Base-by-base conservation (phyloP, 2,888 invertebrate genomes). In the Micropterix aruncella region DNA sequence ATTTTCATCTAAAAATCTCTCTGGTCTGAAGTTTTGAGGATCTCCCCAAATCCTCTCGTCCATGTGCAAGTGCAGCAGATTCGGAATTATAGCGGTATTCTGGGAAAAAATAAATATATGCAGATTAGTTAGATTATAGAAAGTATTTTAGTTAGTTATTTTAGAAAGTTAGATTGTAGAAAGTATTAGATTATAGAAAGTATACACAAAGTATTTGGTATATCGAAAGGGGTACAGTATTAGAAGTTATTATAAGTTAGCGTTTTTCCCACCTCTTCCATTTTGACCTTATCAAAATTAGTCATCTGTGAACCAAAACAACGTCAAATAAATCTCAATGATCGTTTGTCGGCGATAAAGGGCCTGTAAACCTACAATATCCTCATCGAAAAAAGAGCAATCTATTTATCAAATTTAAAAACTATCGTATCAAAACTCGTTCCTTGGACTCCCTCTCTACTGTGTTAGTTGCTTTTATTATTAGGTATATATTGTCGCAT, bases 81-180 rank as follows among this genome's bases (percentile, higher is more conserved):
- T 81, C 9, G 70, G 74, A 16, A 80, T 66, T 2, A 83, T 67
- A 74, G 80, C 77, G 9, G 80, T 77, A 50, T 81, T 74, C 76
- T 79, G 48, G 41, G 62, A 62, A 45, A 12, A 7, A 12, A 27
- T 27, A 7, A 27, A n/a, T n/a, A n/a, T n/a, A n/a, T n/a, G n/a
- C n/a, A n/a, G n/a, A n/a, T n/a, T n/a, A n/a, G n/a, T 27, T 27
- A 27, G 27, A 5, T 27, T 27, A 27, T 27, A 27, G 12, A 27
- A 27, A 7, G 12, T 27, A 27, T 7, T 27, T 7, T 27, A 7
- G 12, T 27, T 27, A 27, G 7, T 27, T n/a, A n/a, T n/a, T n/a
- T n/a, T n/a, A n/a, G n/a, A n/a, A n/a, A n/a, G n/a, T n/a, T n/a
- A n/a, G n/a, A 27, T 27, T 7, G 12, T 27, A 27, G 27, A 27